Evolutionary conservation across 2,797 vertebrate species (phyloP).

Genomic region (Platyrinchus mystaceus): DNA sequence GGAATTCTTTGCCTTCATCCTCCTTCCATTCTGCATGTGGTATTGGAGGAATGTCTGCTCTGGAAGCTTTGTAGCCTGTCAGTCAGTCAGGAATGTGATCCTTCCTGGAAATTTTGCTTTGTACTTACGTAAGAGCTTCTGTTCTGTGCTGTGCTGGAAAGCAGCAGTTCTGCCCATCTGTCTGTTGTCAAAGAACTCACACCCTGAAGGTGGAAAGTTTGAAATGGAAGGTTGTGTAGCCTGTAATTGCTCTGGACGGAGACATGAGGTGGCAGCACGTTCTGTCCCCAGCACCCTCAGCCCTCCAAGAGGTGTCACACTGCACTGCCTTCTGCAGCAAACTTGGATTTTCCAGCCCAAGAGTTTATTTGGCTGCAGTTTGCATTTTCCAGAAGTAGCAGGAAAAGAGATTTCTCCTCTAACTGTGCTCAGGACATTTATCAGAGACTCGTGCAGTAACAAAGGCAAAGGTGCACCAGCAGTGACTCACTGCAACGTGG

Average conservation of each 20-base stretch:
- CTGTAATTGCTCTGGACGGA: neutral
- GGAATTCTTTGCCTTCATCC: neutral
- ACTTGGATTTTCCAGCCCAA: neutral
- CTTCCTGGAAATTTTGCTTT: conserved; percentile 23
- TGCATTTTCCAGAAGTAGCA: neutral
- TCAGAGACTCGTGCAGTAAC: neutral
- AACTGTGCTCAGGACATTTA: neutral
- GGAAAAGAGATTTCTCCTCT: neutral
- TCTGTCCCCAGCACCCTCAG: neutral
- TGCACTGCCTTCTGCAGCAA: neutral
- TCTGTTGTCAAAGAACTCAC: neutral
- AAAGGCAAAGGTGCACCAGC: neutral
- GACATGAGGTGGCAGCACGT: neutral
- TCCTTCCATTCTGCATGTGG: neutral
- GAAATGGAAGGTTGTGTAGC: neutral
- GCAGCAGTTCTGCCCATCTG: neutral
- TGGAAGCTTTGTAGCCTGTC: conserved; percentile 18
- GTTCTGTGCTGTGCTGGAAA: neutral
- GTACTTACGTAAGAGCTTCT: neutral
- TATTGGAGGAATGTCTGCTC: conserved; percentile 29
- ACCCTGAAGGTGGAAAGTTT: neutral
- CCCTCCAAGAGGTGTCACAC: neutral
- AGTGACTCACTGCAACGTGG: neutral
- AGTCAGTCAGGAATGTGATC: neutral
- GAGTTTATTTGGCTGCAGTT: neutral